phyloP scores from a whole-genome alignment of 2,797 vertebrate species.

The Hoplostethus atlanticus region DNA sequence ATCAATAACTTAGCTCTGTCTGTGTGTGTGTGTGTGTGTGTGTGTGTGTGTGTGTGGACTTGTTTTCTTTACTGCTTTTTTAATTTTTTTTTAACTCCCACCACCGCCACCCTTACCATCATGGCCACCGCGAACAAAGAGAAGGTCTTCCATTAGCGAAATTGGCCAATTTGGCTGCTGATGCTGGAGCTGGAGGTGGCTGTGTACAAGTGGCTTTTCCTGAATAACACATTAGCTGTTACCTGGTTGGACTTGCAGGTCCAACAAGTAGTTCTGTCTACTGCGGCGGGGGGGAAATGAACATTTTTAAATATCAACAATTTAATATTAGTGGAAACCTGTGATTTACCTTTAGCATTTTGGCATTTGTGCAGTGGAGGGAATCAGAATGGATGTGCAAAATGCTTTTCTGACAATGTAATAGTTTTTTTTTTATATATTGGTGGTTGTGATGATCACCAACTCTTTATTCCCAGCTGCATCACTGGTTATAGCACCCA shows the following conservation, averaged over 20 bases:
- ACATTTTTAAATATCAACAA: constrained; percentile 28
- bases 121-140: constrained; percentile 69
- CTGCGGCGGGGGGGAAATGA: not conserved
- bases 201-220: constrained; percentile 68
- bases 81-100: constrained; percentile 32
- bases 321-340: not conserved
- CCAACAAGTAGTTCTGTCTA: constrained; percentile 56
- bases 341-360: too few relatives aligned
- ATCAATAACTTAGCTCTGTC: constrained; percentile 53
- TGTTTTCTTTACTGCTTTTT: constrained; percentile 42
- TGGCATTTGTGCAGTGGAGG: too few relatives aligned
- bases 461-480: too few relatives aligned
- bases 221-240: constrained; percentile 73
- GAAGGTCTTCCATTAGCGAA: constrained; percentile 68
- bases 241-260: constrained; percentile 62
- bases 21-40: not conserved
- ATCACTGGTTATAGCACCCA: too few relatives aligned
- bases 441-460: too few relatives aligned
- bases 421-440: too few relatives aligned
- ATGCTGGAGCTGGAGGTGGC: constrained; percentile 48
- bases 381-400: too few relatives aligned
- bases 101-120: constrained; percentile 34
- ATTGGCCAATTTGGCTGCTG: constrained; percentile 77
- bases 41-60: constrained; percentile 37
- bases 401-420: too few relatives aligned